These are phyloP conservation scores for Neosilurus hyrtlii DNA, from an alignment of 2,797 vertebrate genomes.

Conservation along the genomic window DNA sequence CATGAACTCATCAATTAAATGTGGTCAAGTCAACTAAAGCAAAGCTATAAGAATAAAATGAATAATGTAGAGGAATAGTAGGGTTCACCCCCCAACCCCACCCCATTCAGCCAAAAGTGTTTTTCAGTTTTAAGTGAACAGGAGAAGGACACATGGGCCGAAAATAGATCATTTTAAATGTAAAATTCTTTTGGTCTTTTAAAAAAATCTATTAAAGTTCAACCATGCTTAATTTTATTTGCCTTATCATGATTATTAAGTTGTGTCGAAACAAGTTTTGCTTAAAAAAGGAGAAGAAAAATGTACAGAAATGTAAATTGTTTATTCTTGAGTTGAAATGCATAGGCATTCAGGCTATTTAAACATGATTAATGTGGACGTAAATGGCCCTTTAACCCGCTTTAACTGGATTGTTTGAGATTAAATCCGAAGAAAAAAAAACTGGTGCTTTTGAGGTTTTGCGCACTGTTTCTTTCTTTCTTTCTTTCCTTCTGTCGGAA, in stretches of 20 bases:
- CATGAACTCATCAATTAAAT: constrained; percentile 69
- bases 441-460: constrained; percentile 32
- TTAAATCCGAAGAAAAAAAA: constrained; percentile 20
- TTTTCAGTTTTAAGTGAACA: background rate
- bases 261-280: background rate
- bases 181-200: background rate
- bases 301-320: background rate
- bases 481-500: constrained; percentile 55
- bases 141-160: background rate
- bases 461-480: constrained; percentile 42
- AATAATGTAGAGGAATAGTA: constrained; percentile 8
- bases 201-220: background rate
- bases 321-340: background rate
- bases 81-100: no score
- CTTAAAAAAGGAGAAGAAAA: background rate
- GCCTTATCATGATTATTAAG: background rate
- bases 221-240: background rate
- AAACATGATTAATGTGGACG: constrained; percentile 31
- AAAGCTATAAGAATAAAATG: constrained; percentile 66
- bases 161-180: background rate
- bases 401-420: background rate
- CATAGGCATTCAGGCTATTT: background rate
- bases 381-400: constrained; percentile 26
- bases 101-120: background rate
- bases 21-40: constrained; percentile 54